phyloP scores from a whole-genome alignment of 2,888 invertebrate genomes.

The Synanthedon myopaeformis region DNA sequence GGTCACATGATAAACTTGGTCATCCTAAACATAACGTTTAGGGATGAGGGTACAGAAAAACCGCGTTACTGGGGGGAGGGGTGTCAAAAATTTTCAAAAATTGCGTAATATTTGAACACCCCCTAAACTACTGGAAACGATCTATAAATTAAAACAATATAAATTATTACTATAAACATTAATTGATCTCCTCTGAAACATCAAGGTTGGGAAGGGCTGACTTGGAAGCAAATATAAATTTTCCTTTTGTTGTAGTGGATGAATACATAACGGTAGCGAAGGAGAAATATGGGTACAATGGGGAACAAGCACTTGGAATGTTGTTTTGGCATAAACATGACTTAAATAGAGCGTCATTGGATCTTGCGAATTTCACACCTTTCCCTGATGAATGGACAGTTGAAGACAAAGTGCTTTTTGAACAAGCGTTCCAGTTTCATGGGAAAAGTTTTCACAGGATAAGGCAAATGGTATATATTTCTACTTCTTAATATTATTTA shows the following conservation, averaged over 20 bases:
- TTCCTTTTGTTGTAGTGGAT: conserved; percentile 78
- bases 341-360: conserved; percentile 89
- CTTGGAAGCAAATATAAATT: not conserved
- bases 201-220: not conserved
- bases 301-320: conserved; percentile 97
- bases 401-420: conserved; percentile 97
- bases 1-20: too few relatives aligned
- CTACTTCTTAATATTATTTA: not conserved
- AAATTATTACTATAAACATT: too few relatives aligned
- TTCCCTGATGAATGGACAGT: conserved; percentile 99
- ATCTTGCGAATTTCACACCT: conserved; percentile 96
- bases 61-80: too few relatives aligned
- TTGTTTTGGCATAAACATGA: conserved; percentile 98
- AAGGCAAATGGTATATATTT: conserved; percentile 88
- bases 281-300: conserved; percentile 97
- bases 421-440: conserved; percentile 98
- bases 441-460: conserved; percentile 98
- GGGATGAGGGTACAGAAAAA: too few relatives aligned
- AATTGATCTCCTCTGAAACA: too few relatives aligned
- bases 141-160: too few relatives aligned
- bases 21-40: too few relatives aligned
- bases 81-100: too few relatives aligned
- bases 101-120: too few relatives aligned
- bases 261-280: conserved; percentile 94
- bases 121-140: too few relatives aligned